Conservation (phyloP, 2,113 vertebrate genomes). For the Macrotus californicus region DNA sequence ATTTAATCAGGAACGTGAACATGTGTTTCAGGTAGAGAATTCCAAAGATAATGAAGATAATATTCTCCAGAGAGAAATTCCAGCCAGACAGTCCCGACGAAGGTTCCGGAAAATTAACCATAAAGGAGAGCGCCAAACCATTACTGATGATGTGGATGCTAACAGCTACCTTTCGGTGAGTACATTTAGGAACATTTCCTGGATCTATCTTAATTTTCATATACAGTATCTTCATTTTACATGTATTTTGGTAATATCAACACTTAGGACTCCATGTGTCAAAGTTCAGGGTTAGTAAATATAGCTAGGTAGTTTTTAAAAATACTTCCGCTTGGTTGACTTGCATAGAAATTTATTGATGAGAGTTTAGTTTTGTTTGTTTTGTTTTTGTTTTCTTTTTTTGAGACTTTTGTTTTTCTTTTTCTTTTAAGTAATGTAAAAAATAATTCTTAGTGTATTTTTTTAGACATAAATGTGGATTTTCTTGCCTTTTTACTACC, state of each 20-base stretch:
- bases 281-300: background rate
- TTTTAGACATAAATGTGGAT: background rate
- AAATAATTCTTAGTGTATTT: background rate
- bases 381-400: background rate
- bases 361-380: background rate
- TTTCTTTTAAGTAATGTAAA: background rate
- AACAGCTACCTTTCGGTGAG: constrained; percentile 84
- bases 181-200: constrained; percentile 16
- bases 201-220: background rate
- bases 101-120: constrained; percentile 90
- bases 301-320: background rate
- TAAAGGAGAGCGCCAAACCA: constrained; percentile 89
- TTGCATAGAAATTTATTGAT: background rate
- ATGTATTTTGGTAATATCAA: background rate
- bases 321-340: background rate
- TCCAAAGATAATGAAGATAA: constrained; percentile 88
- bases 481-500: constrained; percentile 8
- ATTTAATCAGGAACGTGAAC: constrained; percentile 89
- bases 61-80: constrained; percentile 87
- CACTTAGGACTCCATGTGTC: background rate
- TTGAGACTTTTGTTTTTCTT: background rate
- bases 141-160: constrained; percentile 88
- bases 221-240: background rate
- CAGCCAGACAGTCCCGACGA: constrained; percentile 86
- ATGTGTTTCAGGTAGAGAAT: constrained; percentile 95